Conservation (phyloP, 2,113 vertebrate species). For the Haemorhous mexicanus region DNA sequence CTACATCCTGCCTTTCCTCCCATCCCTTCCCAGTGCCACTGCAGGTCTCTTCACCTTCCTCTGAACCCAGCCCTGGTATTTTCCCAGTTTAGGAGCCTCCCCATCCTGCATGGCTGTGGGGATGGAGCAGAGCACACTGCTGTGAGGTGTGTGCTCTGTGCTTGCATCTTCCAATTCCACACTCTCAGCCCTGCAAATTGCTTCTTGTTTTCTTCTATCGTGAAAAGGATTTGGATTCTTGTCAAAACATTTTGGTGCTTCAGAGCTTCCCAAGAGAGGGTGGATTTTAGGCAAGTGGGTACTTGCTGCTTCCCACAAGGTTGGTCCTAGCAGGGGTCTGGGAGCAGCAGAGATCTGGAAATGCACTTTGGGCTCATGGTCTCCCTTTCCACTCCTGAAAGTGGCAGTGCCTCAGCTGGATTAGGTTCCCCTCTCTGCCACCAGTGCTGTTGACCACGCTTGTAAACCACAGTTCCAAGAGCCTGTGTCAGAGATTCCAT, state of each 20-base stretch:
- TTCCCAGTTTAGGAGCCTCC: neutral
- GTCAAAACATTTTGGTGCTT: neutral
- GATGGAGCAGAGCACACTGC: neutral
- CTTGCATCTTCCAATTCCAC: neutral
- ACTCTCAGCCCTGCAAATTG: neutral
- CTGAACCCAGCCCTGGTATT: conserved; percentile 26
- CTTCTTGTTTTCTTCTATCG: neutral
- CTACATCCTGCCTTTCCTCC: conserved; percentile 25
- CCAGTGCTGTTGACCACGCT: neutral
- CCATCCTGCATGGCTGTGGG: accelerated
- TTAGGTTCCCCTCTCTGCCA: conserved; percentile 8
- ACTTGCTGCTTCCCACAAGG: neutral
- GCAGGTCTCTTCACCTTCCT: conserved; percentile 36
- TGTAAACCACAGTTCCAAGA: conserved; percentile 45
- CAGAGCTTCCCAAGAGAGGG: neutral
- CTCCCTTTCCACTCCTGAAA: neutral
- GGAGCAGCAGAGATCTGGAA: neutral
- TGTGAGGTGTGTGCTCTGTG: neutral
- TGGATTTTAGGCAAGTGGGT: neutral
- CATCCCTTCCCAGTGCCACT: neutral
- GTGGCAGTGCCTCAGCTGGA: neutral
- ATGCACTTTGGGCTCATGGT: neutral
- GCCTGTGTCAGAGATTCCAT: neutral
- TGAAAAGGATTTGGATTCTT: neutral
- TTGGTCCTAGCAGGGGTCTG: neutral